These are phyloP conservation scores for Corythornis madagascariensis DNA, from an alignment of 2,113 vertebrate species.

Conservation along the genomic window DNA sequence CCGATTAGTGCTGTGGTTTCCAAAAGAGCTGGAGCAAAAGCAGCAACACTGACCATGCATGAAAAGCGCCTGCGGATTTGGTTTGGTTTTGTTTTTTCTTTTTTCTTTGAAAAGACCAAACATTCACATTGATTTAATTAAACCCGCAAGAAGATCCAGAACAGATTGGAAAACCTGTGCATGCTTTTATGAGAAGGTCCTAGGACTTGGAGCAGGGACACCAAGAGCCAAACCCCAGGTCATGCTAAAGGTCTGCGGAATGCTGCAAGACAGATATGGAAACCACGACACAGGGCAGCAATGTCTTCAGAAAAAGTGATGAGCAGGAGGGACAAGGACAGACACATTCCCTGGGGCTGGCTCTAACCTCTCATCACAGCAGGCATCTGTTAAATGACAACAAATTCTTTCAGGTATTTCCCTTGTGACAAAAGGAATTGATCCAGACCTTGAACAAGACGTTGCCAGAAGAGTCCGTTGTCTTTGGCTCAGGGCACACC, in stretches of 20 bases:
- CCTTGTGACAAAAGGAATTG: neutral
- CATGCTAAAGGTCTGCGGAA: rapidly evolving
- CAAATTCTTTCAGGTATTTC: neutral
- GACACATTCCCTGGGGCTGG: neutral
- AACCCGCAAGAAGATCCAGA: neutral
- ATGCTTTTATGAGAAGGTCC: neutral
- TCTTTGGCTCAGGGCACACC: neutral
- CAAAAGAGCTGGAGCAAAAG: rapidly evolving
- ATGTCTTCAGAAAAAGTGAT: neutral
- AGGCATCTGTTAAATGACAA: neutral
- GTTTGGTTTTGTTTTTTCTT: too few species aligned
- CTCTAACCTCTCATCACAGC: neutral
- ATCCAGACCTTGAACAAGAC: neutral
- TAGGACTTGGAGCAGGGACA: neutral
- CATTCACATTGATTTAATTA: neutral
- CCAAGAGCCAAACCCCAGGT: neutral
- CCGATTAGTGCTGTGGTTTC: neutral
- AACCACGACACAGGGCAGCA: rapidly evolving
- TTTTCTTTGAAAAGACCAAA: neutral
- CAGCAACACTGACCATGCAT: neutral
- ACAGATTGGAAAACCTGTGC: neutral
- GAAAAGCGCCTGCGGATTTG: neutral
- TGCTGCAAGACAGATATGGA: rapidly evolving
- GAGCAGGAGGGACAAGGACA: neutral
- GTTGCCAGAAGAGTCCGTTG: neutral